Conservation (phyloP, 2,797 vertebrate species). For the Gymnodraco acuticeps region DNA sequence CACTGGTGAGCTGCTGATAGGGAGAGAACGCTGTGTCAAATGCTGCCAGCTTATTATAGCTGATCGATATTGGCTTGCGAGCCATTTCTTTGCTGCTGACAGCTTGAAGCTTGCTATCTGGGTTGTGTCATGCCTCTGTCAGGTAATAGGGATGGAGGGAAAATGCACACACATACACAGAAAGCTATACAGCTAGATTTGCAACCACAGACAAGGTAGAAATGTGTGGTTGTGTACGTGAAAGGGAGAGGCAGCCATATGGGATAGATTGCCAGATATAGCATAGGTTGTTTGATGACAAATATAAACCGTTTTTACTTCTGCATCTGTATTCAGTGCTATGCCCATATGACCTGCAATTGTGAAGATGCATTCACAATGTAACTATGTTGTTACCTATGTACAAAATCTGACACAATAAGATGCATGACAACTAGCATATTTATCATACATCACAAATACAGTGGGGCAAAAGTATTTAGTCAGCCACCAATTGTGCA, state of each 20-base stretch:
- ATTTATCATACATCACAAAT: background rate
- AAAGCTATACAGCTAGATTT: slow-evolving; percentile 24
- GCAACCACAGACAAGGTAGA: slow-evolving; percentile 18
- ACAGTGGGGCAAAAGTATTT: no score
- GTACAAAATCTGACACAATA: background rate
- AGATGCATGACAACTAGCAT: background rate
- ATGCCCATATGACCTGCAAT: slow-evolving; percentile 1
- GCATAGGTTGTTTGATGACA: slow-evolving; percentile 31
- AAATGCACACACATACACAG: slow-evolving; percentile 16
- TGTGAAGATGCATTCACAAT: slow-evolving; percentile 15
- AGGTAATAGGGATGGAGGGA: slow-evolving; percentile 61
- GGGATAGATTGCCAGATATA: slow-evolving; percentile 49
- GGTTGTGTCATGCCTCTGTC: slow-evolving; percentile 70
- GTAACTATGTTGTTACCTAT: background rate
- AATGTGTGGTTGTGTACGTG: slow-evolving; percentile 9
- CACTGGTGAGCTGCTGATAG: slow-evolving; percentile 48
- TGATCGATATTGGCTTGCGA: slow-evolving; percentile 74
- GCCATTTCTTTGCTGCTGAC: slow-evolving; percentile 70
- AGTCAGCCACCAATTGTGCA: no score
- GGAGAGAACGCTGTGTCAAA: slow-evolving; percentile 61
- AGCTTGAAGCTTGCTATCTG: slow-evolving; percentile 63
- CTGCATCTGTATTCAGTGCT: slow-evolving; percentile 24
- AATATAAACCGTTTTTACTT: slow-evolving; percentile 38
- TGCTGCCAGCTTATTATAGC: slow-evolving; percentile 74
- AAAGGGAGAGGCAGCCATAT: slow-evolving; percentile 20